Conservation (phyloP, 2,797 vertebrate genomes). For the Sebastes wilsoni region DNA sequence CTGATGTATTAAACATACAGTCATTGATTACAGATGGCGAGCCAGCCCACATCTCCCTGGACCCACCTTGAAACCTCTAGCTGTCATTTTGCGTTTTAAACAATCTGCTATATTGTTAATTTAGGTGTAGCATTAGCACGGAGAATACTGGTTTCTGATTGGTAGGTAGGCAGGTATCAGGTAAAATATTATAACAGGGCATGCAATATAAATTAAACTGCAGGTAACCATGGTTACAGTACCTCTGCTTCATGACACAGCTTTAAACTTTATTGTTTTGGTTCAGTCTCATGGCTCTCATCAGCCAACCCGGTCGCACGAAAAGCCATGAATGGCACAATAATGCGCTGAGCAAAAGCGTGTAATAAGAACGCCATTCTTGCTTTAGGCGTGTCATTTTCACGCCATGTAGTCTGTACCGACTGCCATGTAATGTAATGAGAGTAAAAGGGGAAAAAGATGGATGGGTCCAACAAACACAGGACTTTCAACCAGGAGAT, state of each 20-base stretch:
- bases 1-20: conserved; percentile 55
- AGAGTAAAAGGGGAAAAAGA: no score
- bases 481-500: no score
- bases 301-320: no score
- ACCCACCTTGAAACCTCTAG: not conserved
- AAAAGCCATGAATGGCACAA: no score
- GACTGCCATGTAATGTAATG: no score
- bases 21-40: conserved; percentile 53
- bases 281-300: not conserved
- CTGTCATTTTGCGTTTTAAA: conserved; percentile 4
- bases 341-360: no score
- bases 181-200: not conserved
- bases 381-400: no score
- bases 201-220: not conserved
- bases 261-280: not conserved
- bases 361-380: rapidly evolving
- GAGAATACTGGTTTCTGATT: not conserved
- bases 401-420: no score
- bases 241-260: not conserved
- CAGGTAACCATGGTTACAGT: not conserved
- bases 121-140: not conserved
- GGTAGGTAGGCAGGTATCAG: not conserved
- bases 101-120: not conserved
- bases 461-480: no score
- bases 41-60: not conserved